Evolutionary conservation across 2,113 vertebrate species (phyloP).

Genomic region (Neogobius melanostomus): DNA sequence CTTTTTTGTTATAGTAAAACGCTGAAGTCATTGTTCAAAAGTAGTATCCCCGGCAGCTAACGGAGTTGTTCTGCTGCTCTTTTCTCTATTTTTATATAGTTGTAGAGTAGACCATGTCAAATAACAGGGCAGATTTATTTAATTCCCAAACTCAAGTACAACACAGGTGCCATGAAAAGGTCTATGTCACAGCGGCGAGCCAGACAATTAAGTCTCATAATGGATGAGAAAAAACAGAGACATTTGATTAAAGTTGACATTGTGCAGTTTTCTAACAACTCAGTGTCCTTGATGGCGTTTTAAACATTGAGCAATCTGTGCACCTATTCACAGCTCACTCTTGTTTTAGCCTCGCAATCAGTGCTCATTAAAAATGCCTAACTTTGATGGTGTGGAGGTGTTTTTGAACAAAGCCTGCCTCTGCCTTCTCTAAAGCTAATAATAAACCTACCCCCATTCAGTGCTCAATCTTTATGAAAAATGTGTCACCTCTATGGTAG

Average conservation of each 20-base stretch:
- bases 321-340: not conserved
- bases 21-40: too few relatives aligned
- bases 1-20: too few relatives aligned
- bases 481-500: slow-evolving; percentile 16
- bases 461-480: slow-evolving; percentile 17
- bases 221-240: too few relatives aligned
- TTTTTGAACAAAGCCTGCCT: slow-evolving; percentile 32
- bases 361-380: slow-evolving; percentile 32
- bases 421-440: slow-evolving; percentile 48
- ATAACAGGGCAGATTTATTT: too few relatives aligned
- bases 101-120: too few relatives aligned
- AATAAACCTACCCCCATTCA: slow-evolving; percentile 31
- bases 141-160: too few relatives aligned
- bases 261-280: not conserved
- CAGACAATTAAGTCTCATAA: too few relatives aligned
- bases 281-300: slow-evolving; percentile 19
- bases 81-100: too few relatives aligned
- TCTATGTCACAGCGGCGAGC: too few relatives aligned
- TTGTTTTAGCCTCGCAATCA: slow-evolving; percentile 38
- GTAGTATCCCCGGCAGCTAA: too few relatives aligned
- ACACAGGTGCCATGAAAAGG: too few relatives aligned
- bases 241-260: not conserved
- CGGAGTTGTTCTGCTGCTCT: too few relatives aligned
- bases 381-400: slow-evolving; percentile 44
- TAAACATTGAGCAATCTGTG: not conserved